Base-by-base conservation (phyloP, 2,113 vertebrate species). In the Polypterus bichir region DNA sequence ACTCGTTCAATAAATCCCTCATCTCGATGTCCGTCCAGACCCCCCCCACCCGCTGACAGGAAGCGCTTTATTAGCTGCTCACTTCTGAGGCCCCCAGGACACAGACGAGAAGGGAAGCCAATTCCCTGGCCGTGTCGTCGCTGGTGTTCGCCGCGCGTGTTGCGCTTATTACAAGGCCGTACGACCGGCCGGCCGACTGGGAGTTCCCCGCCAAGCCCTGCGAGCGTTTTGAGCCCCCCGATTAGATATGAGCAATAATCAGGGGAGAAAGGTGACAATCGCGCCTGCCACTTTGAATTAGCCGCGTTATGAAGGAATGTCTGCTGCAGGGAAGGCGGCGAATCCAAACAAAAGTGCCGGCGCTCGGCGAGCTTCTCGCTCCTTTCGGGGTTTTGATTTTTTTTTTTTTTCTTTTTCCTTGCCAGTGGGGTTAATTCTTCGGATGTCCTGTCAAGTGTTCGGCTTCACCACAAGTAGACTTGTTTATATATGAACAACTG, bases 401-500 rank as follows among this genome's bases (percentile, higher is more conserved):
- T 59, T 62, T 47, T 59, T 62, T 8, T 63, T 3, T 57, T 69
- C 67, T 64, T 68, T 66, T 60, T 66, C 74, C 67, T 71, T 76
- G 70, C 71, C 65, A 54, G 60, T 77, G 72, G 74, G 78, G 76
- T 83, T 80, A 79, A 83, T 80, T 79, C 73, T 57, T 75, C 71
- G 74, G 66, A 73, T 75, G 64, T 80, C 77, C 75, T 82, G 79
- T 87, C 80, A 83, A 70, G 75, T 73, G 74, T 77, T 74, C 68
- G 69, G 65, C 73, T 79, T 70, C 70, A 68, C 72, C 80, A 85
- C 73, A 83, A 57, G 47, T 60, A 52, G 57, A 57, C 51, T 60
- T 54, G 52, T 84, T 71, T 85, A 79, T 85, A 84, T 88, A 81
- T 67, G 83, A 86, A 87, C 85, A 88, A 86, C 85, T 87, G 80